Evolutionary conservation across 1,140 invertebrate genomes (phyloP), one percentile per base, ranked within the genome.

Genomic region (Drosophila sp.): DNA sequence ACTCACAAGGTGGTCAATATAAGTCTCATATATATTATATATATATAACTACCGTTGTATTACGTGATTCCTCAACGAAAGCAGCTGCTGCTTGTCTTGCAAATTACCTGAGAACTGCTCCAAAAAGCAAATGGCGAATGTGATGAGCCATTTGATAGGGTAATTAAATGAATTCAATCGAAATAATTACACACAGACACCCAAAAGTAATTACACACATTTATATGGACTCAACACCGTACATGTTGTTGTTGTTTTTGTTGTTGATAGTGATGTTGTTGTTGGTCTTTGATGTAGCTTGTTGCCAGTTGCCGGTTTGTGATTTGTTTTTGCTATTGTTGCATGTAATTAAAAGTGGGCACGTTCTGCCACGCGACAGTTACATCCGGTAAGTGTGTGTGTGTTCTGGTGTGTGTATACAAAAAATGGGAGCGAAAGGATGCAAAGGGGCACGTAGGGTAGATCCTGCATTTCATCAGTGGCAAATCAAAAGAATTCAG

Each of bases 341-440:
- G 62, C 69, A 43, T 66, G 57, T 66, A 66, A 78, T 71, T 79
- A 58, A 73, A 72, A 59, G 53, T 58, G 25, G 69, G 25, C 76
- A 76, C 76, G 63, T 74, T 36, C 13, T 8, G 65, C 21, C 64
- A 51, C 13, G 32, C 67, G 67, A 71, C 45, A 54, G 48, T 27
- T 13, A 34, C 67, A 76, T 32, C 36, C 46, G 53, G 38, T 57
- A 11, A 8, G 9, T 16, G 48, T 29, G 14, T 16, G 36, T 53
- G 38, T 54, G 18, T 21, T 21, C 21, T n/a, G 21, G 14, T n/a
- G 34, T 2, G 14, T 36, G 40, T 13, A 11, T 18, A 25, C 7
- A 27, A 6, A 51, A 9, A 2, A 46, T 16, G 9, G 40, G 41
- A 7, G 7, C 4, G 27, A 29, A 29, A 6, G 27, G 27, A 29